Evolutionary conservation across 1,140 invertebrate species (phyloP).

Genomic region (Goniozus legneri): DNA sequence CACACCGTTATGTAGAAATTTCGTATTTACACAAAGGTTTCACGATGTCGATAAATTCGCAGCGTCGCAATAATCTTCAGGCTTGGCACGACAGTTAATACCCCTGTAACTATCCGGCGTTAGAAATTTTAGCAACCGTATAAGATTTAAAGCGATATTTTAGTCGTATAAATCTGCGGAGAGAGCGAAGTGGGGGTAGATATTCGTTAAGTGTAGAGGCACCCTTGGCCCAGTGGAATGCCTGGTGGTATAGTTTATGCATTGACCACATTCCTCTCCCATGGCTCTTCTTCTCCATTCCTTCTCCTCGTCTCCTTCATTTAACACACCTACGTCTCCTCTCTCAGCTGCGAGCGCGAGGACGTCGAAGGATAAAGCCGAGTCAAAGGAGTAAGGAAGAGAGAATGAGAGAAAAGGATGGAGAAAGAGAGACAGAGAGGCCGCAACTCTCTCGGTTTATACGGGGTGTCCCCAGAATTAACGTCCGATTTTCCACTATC

Average conservation of each 20-base stretch:
- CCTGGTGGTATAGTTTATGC: slow-evolving; percentile 50
- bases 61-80: no score
- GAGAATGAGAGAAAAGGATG: neutral
- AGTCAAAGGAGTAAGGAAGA: slow-evolving; percentile 11
- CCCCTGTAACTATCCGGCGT: no score
- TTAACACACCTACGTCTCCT: slow-evolving; percentile 36
- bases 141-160: no score
- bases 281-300: slow-evolving; percentile 40
- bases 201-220: slow-evolving; percentile 42
- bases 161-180: slow-evolving; percentile 17
- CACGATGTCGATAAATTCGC: no score
- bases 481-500: slow-evolving; percentile 3
- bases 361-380: no score
- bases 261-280: slow-evolving; percentile 53
- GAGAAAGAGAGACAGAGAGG: no score
- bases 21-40: no score
- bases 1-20: no score
- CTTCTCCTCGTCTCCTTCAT: slow-evolving; percentile 31
- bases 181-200: no score
- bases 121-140: no score
- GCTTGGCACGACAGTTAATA: no score
- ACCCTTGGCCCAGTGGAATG: slow-evolving; percentile 40
- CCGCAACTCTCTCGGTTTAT: slow-evolving; percentile 8
- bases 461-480: neutral
- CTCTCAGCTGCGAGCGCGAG: slow-evolving; percentile 3